phyloP scores from a whole-genome alignment of 2,113 vertebrate species.

The Hippocampus comes region DNA sequence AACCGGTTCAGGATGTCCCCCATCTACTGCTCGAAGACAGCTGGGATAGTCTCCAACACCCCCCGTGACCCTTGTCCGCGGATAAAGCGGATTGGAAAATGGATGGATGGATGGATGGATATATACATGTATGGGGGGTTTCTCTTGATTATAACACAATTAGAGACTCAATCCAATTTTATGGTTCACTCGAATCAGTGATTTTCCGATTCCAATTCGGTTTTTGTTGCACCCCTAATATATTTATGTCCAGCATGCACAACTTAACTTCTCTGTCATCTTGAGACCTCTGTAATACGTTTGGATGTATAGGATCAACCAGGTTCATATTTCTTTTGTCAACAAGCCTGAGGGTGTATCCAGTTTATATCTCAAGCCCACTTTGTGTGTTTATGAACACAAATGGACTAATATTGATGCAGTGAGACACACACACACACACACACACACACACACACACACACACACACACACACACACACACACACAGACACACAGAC shows the following conservation, averaged over 20 bases:
- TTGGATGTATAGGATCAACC: constrained; percentile 9
- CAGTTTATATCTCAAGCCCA: constrained; percentile 43
- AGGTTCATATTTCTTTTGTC: constrained; percentile 52
- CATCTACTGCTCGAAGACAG: no score
- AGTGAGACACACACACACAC: not conserved
- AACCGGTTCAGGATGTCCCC: no score
- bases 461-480: not conserved
- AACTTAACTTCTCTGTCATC: constrained; percentile 38
- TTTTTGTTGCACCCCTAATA: no score
- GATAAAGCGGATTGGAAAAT: no score
- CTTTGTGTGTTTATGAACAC: constrained; percentile 10
- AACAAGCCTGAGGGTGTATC: constrained; percentile 23
- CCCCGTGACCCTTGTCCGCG: no score
- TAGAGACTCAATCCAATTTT: no score
- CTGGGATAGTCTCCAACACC: no score
- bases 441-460: not conserved
- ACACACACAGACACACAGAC: not conserved
- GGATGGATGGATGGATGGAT: no score
- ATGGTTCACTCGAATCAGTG: no score
- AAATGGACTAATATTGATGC: constrained; percentile 3
- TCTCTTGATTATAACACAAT: no score
- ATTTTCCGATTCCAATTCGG: no score
- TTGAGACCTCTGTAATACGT: constrained; percentile 40
- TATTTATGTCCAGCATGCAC: constrained; percentile 7
- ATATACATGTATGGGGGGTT: no score